These are phyloP conservation scores for Eublepharis macularius DNA, from an alignment of 2,113 vertebrate genomes.

Conservation along the genomic window DNA sequence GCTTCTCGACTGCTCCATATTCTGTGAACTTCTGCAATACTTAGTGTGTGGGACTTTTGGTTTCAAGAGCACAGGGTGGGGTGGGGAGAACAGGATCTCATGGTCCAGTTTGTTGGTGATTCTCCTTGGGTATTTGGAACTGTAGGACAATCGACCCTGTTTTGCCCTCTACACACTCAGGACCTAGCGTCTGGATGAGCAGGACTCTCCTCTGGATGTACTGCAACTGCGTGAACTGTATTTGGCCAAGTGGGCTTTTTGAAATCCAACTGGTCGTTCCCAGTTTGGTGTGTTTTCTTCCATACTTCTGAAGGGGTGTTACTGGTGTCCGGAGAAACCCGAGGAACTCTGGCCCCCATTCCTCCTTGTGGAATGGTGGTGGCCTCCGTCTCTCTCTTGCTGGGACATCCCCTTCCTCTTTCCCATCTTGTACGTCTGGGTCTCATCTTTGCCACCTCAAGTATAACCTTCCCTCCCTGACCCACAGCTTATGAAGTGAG, in stretches of 20 bases:
- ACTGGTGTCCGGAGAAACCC: background rate
- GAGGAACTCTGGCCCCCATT: background rate
- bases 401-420: background rate
- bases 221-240: no score
- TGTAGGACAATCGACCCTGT: background rate
- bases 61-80: background rate
- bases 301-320: no score
- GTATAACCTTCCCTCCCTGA: background rate
- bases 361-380: background rate
- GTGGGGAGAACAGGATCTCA: background rate
- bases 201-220: background rate
- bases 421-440: background rate
- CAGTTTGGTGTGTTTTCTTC: no score
- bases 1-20: background rate
- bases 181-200: background rate
- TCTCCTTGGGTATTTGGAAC: background rate
- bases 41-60: background rate
- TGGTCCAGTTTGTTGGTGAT: background rate
- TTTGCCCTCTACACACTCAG: background rate
- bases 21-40: background rate
- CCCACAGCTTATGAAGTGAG: background rate
- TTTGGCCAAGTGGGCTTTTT: background rate
- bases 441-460: background rate
- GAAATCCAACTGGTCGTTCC: background rate
- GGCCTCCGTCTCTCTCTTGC: background rate